phyloP scores from a whole-genome alignment of 2,888 invertebrate genomes.

The Acanthosoma haemorrhoidale region DNA sequence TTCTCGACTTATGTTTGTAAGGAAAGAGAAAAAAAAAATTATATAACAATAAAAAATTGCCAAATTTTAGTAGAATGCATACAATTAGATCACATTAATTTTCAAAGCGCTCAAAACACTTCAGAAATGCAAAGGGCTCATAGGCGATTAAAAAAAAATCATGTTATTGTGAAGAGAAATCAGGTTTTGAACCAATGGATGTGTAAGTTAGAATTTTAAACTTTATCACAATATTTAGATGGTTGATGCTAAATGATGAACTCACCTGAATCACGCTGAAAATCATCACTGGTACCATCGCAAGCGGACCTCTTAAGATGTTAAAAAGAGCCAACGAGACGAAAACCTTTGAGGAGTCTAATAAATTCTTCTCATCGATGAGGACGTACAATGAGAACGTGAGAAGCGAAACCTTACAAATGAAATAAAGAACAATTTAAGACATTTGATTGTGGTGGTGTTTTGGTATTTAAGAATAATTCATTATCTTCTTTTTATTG shows the following conservation, averaged over 20 bases:
- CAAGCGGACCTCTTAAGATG: conserved; percentile 86
- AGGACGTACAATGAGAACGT: conserved; percentile 86
- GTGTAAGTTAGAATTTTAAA: too few species aligned
- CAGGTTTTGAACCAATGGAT: too few species aligned
- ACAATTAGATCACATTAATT: too few species aligned
- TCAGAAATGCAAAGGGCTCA: too few species aligned
- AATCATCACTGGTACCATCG: conserved; percentile 94
- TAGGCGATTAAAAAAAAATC: too few species aligned
- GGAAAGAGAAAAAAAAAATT: not conserved
- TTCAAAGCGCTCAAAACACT: too few species aligned
- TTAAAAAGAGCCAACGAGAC: conserved; percentile 89
- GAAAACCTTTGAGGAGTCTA: conserved; percentile 87
- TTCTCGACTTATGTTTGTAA: not conserved
- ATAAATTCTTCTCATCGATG: conserved; percentile 72
- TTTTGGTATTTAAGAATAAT: not conserved
- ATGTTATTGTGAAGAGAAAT: too few species aligned
- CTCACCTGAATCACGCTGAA: conserved; percentile 31
- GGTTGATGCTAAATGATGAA: not conserved
- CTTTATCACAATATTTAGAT: too few species aligned
- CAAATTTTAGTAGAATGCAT: too few species aligned
- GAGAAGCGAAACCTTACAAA: conserved; percentile 56
- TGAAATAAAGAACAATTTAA: not conserved
- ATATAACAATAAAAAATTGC: not conserved
- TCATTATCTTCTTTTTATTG: not conserved
- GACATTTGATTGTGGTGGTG: not conserved